phyloP scores from a whole-genome alignment of 1,140 invertebrate species.

The Glomeris maerens region DNA sequence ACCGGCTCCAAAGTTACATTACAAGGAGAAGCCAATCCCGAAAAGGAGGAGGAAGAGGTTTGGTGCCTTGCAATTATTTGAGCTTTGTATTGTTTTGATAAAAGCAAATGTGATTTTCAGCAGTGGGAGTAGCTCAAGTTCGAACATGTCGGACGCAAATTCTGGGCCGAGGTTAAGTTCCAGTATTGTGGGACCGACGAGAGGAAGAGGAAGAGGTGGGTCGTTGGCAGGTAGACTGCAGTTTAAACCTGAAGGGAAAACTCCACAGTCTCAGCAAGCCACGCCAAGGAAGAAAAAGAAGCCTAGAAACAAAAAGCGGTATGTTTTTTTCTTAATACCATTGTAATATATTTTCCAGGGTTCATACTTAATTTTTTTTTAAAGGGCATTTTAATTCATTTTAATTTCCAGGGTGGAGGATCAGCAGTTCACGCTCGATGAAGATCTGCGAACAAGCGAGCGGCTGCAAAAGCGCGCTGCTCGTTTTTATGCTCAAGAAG shows the following conservation, averaged over 20 bases:
- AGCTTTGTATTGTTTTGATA: neutral
- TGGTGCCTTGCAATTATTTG: neutral
- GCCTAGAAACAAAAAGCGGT: conserved; percentile 3
- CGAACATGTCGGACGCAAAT: conserved; percentile 23
- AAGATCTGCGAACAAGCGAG: conserved; percentile 27
- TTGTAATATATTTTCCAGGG: conserved; percentile 1
- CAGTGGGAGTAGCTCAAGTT: conserved; percentile 24
- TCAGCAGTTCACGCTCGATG: conserved; percentile 18
- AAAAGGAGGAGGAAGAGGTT: neutral
- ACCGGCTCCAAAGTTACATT: conserved; percentile 26
- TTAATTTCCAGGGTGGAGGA: conserved; percentile 9
- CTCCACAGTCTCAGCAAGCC: too few species aligned
- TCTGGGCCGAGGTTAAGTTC: conserved; percentile 9
- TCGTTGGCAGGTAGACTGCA: too few species aligned
- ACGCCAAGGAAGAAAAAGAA: conserved; percentile 17
- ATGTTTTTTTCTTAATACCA: conserved; percentile 3
- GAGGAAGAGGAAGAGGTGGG: conserved; percentile 15
- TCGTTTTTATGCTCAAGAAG: conserved; percentile 45
- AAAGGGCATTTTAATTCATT: neutral
- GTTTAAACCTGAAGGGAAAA: too few species aligned
- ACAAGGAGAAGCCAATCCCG: too few species aligned
- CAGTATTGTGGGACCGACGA: conserved; percentile 12
- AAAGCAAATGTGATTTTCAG: neutral
- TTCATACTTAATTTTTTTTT: too few species aligned
- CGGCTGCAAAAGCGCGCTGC: conserved; percentile 50